Evolutionary conservation across 2,797 vertebrate genomes (phyloP).

Genomic region (Tapera naevia): DNA sequence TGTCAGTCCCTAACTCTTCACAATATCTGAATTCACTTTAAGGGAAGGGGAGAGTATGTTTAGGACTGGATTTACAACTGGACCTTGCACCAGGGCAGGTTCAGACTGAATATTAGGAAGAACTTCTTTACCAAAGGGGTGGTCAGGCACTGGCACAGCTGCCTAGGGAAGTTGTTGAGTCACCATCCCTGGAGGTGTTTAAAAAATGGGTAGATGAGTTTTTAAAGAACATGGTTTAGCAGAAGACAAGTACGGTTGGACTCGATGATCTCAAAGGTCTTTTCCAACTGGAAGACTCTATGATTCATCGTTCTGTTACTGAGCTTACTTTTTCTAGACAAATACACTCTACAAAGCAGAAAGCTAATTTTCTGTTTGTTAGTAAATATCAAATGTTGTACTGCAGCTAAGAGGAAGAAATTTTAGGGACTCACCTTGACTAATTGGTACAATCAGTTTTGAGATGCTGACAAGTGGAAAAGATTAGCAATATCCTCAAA

Average conservation of each 20-base stretch:
- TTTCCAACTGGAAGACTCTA: no score
- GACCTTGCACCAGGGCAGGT: no score
- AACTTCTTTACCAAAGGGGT: no score
- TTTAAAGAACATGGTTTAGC: no score
- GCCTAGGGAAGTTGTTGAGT: no score
- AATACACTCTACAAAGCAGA: neutral
- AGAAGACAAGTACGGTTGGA: no score
- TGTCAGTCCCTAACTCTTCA: neutral
- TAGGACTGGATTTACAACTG: neutral
- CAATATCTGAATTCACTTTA: neutral
- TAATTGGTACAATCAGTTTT: neutral
- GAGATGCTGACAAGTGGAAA: neutral
- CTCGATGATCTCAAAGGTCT: no score
- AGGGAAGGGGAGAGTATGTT: neutral
- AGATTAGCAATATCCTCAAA: neutral
- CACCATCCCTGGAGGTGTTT: no score
- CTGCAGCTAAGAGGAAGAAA: neutral
- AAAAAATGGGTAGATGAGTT: no score
- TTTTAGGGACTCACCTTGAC: neutral
- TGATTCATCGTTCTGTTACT: neutral
- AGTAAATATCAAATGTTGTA: neutral
- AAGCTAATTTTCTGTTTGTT: neutral
- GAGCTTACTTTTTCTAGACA: neutral
- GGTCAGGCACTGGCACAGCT: no score
- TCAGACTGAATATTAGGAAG: no score